Evolutionary conservation across 2,113 vertebrate species (phyloP).

Genomic region (Corythornis madagascariensis): DNA sequence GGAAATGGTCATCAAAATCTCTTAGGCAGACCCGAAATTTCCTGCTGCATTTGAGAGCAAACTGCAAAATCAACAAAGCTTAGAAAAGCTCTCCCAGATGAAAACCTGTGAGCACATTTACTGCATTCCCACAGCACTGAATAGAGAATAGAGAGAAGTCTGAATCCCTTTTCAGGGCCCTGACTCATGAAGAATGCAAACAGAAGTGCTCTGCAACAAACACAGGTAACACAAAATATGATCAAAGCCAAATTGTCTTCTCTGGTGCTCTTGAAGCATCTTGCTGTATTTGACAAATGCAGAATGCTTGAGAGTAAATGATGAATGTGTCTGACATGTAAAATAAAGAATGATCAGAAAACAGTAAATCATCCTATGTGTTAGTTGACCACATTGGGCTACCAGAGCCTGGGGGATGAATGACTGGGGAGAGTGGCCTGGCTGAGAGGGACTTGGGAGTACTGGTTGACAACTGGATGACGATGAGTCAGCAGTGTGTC

Average conservation of each 20-base stretch:
- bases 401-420: no score
- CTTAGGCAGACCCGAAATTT: not conserved
- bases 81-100: not conserved
- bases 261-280: not conserved
- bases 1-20: constrained; percentile 16
- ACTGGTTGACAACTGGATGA: no score
- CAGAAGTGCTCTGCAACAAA: not conserved
- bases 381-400: not conserved
- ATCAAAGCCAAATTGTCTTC: not conserved
- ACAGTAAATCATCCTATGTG: not conserved
- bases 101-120: not conserved
- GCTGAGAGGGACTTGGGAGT: no score
- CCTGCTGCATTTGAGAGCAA: not conserved
- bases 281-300: not conserved
- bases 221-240: not conserved
- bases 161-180: not conserved
- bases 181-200: constrained; percentile 6
- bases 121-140: not conserved
- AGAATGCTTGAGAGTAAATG: not conserved
- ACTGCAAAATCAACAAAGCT: constrained; percentile 7
- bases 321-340: not conserved
- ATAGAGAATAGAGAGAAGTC: not conserved
- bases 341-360: not conserved
- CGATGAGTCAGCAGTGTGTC: no score
- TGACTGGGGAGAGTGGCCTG: no score